These are phyloP conservation scores for Phalacrocorax pelagicus DNA, from an alignment of 2,113 vertebrate species.

Conservation along the genomic window DNA sequence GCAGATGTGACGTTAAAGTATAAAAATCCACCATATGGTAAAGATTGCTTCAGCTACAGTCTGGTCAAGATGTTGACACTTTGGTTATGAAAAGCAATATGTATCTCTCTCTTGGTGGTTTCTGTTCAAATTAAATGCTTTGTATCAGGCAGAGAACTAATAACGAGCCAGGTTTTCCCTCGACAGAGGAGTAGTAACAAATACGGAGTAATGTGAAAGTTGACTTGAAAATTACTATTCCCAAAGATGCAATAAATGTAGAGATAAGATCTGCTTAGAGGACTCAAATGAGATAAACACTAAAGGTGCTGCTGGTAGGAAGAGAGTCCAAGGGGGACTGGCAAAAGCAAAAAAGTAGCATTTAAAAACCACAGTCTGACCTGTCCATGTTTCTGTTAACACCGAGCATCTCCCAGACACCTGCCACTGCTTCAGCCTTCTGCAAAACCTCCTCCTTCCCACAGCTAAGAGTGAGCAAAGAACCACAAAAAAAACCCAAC, in stretches of 20 bases:
- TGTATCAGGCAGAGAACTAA: conserved; percentile 76
- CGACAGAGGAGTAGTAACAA: conserved; percentile 70
- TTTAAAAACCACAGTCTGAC: conserved; percentile 56
- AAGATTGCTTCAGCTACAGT: conserved; percentile 63
- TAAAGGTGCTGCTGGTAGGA: conserved; percentile 68
- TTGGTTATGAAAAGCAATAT: conserved; percentile 75
- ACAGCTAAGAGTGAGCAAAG: background rate
- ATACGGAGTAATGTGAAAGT: conserved; percentile 76
- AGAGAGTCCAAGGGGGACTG: background rate
- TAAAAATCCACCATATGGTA: conserved; percentile 73
- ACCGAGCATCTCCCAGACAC: conserved; percentile 20
- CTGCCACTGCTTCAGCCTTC: conserved; percentile 5
- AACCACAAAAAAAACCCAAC: background rate
- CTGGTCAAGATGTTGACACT: conserved; percentile 74
- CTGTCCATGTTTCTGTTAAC: conserved; percentile 70
- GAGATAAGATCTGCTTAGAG: conserved; percentile 71
- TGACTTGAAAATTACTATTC: conserved; percentile 78
- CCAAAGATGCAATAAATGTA: conserved; percentile 73
- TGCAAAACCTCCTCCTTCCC: background rate
- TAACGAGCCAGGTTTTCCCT: conserved; percentile 72
- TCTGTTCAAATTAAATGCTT: conserved; percentile 80
- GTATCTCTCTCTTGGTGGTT: conserved; percentile 75
- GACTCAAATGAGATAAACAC: conserved; percentile 70
- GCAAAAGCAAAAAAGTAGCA: background rate
- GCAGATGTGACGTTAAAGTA: conserved; percentile 55